Evolutionary conservation across 2,797 vertebrate species (phyloP).

Genomic region (Carduelis carduelis): DNA sequence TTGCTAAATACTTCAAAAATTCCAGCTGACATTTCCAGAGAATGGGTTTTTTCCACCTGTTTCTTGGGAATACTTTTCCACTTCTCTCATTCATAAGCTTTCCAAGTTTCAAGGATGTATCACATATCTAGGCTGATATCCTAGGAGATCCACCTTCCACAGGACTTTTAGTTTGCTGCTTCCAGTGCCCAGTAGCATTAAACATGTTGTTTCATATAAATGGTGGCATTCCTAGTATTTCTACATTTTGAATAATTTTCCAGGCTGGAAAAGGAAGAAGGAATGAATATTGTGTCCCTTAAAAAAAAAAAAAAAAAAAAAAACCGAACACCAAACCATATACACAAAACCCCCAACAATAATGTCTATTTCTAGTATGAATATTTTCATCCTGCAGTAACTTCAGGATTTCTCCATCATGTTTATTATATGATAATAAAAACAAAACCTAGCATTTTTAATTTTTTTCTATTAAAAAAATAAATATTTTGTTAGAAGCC

Average conservation of each 20-base stretch:
- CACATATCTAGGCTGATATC: neutral
- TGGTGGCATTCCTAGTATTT: neutral
- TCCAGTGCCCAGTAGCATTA: neutral
- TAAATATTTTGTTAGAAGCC: neutral
- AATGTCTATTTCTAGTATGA: neutral
- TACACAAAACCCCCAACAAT: fast-evolving
- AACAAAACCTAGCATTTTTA: fast-evolving
- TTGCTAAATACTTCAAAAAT: neutral
- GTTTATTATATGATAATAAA: neutral
- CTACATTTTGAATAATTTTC: neutral
- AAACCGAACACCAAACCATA: neutral
- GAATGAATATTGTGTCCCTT: neutral
- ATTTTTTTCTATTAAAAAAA: neutral
- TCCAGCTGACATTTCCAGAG: neutral
- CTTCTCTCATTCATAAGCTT: neutral
- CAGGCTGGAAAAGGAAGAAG: neutral
- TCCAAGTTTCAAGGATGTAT: neutral
- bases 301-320: neutral
- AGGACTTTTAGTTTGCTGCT: neutral
- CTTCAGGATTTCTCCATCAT: neutral
- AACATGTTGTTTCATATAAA: neutral
- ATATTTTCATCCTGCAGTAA: neutral
- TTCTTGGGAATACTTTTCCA: neutral
- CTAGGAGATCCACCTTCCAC: neutral
- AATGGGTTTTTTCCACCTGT: fast-evolving